phyloP scores from a whole-genome alignment of 2,888 invertebrate genomes.

The Ormyrus nitidulus region DNA sequence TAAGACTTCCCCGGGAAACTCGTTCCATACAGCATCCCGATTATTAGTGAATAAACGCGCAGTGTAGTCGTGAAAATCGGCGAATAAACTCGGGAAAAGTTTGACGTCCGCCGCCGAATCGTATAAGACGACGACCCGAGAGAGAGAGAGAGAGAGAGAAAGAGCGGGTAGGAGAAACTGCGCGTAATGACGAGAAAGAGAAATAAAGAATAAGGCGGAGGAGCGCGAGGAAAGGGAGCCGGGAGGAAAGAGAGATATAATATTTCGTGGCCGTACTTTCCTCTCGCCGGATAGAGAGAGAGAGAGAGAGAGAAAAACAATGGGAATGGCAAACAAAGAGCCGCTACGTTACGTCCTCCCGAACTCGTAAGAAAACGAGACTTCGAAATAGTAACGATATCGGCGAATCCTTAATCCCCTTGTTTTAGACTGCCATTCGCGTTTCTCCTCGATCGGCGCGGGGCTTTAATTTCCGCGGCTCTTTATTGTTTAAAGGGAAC shows the following conservation, averaged over 20 bases:
- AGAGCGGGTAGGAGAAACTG: slow-evolving; percentile 19
- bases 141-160: neutral
- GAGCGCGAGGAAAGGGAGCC: slow-evolving; percentile 1
- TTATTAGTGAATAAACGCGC: slow-evolving; percentile 37
- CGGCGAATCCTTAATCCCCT: slow-evolving; percentile 8
- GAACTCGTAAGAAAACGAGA: slow-evolving; percentile 71
- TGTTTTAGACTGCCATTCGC: slow-evolving; percentile 35
- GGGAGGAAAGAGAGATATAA: slow-evolving; percentile 22
- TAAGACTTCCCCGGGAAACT: neutral
- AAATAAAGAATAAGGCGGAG: slow-evolving; percentile 31
- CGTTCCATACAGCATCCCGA: slow-evolving; percentile 13
- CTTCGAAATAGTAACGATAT: slow-evolving; percentile 70
- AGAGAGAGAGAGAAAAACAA: slow-evolving; percentile 62
- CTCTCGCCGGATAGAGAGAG: slow-evolving; percentile 14
- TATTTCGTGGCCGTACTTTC: slow-evolving; percentile 50
- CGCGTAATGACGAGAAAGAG: slow-evolving; percentile 45
- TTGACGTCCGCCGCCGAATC: slow-evolving; percentile 38
- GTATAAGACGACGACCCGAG: slow-evolving; percentile 19
- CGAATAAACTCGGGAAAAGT: slow-evolving; percentile 43
- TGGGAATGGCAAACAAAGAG: slow-evolving; percentile 69
- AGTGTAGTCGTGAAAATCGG: slow-evolving; percentile 33
- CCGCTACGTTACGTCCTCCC: slow-evolving; percentile 67
- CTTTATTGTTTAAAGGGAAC: slow-evolving; percentile 28
- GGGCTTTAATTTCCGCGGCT: neutral
- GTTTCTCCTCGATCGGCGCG: neutral